phyloP scores from a whole-genome alignment of 1,140 invertebrate species.

The Venturia canescens region DNA sequence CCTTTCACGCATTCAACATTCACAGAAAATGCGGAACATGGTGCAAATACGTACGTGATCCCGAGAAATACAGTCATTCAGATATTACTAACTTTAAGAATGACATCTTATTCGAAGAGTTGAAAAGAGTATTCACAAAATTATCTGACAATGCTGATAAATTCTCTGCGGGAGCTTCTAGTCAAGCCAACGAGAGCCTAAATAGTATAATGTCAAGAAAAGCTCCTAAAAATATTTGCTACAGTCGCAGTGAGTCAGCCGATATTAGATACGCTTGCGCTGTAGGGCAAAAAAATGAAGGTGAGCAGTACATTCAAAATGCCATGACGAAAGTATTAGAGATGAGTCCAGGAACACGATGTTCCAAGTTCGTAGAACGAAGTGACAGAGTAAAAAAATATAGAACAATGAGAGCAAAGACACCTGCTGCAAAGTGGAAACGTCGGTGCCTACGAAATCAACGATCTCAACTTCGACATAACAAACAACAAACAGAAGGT shows the following conservation, averaged over 20 bases:
- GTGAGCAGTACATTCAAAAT: conserved; percentile 24
- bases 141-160: conserved; percentile 23
- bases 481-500: conserved; percentile 10
- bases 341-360: conserved; percentile 11
- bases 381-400: not conserved
- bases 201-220: conserved; percentile 38
- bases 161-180: conserved; percentile 33
- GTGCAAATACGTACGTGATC: conserved; percentile 30
- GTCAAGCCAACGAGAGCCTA: conserved; percentile 40
- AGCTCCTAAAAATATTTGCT: conserved; percentile 34
- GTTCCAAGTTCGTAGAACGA: not conserved
- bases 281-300: conserved; percentile 30
- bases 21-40: conserved; percentile 32
- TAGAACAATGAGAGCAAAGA: conserved; percentile 8
- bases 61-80: conserved; percentile 35
- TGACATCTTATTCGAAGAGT: conserved; percentile 31
- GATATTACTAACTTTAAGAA: conserved; percentile 22
- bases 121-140: conserved; percentile 18
- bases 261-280: conserved; percentile 27
- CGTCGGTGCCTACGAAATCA: conserved; percentile 17
- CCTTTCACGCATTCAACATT: conserved; percentile 22
- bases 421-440: conserved; percentile 14
- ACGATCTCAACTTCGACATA: conserved; percentile 22
- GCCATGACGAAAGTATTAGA: conserved; percentile 18
- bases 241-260: conserved; percentile 30